Evolutionary conservation across 2,888 invertebrate species (phyloP).

Genomic region (Cyaniris semiargus): DNA sequence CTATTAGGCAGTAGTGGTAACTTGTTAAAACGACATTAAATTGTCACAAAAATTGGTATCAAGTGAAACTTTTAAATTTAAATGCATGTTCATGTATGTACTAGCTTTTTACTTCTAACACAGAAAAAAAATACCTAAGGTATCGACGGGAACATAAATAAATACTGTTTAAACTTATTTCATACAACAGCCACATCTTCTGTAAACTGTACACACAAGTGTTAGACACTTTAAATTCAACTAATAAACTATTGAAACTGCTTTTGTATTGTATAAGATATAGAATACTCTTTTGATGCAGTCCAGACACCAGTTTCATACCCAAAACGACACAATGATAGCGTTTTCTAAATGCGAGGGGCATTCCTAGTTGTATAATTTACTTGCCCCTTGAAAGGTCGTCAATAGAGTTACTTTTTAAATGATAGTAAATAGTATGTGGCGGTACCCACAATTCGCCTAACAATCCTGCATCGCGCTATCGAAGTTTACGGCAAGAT

Average conservation of each 20-base stretch:
- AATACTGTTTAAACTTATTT: conserved; percentile 8
- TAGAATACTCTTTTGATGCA: background rate
- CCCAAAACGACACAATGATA: too few species aligned
- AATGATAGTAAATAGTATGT: too few species aligned
- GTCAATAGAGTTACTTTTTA: too few species aligned
- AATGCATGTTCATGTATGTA: background rate
- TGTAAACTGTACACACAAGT: conserved; percentile 8
- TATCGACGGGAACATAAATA: conserved; percentile 7
- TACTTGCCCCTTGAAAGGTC: too few species aligned
- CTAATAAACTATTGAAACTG: conserved; percentile 1
- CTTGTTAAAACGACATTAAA: background rate
- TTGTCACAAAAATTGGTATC: background rate
- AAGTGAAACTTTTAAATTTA: background rate
- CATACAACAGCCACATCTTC: background rate
- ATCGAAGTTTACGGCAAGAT: too few species aligned
- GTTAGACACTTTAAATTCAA: conserved; percentile 14
- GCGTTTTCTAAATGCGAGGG: too few species aligned
- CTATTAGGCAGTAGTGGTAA: conserved; percentile 8
- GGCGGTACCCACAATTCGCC: too few species aligned
- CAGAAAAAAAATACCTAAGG: background rate
- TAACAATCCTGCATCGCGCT: too few species aligned
- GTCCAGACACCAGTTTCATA: background rate
- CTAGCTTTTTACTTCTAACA: background rate
- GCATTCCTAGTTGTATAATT: too few species aligned
- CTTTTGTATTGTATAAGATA: conserved; percentile 11